Percentiles rank a stretch among this genome's conserved stretches.
Conservation (phyloP, 2,113 vertebrate species). For the Bujurquina vittata region DNA sequence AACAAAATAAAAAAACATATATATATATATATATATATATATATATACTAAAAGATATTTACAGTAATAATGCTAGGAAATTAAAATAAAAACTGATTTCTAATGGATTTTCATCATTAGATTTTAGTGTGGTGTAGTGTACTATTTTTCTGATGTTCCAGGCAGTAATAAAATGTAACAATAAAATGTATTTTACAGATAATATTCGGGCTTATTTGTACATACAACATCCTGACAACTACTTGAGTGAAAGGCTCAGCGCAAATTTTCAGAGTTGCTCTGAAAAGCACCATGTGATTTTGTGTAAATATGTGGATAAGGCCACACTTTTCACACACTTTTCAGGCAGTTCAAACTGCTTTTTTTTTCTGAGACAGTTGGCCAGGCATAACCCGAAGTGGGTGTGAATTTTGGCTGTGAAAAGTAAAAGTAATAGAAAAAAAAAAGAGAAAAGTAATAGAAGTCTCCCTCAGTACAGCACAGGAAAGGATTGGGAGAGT, state of each 20-base stretch:
- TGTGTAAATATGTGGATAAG: not conserved
- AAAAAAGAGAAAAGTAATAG: not conserved
- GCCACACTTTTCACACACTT: not conserved
- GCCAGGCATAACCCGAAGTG: not conserved
- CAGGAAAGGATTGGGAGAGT: not conserved
- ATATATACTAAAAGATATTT: not conserved
- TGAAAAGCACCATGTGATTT: not conserved
- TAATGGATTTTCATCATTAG: not conserved
- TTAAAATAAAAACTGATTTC: not conserved
- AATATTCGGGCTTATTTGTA: not conserved
- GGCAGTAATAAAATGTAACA: not conserved
- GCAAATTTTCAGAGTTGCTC: not conserved
- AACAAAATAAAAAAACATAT: not conserved
- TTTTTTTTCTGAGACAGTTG: not conserved
- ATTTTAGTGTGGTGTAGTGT: not conserved
- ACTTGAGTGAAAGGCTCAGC: not conserved
- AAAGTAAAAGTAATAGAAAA: not conserved
- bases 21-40: not conserved
- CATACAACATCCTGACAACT: not conserved
- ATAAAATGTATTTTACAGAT: not conserved
- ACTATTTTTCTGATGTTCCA: not conserved
- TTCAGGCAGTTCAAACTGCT: not conserved
- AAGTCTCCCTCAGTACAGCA: not conserved
- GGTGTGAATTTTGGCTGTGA: not conserved
- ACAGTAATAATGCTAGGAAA: not conserved